Base-by-base conservation (phyloP, 1,140 invertebrate genomes). In the Penaeus japonicus region DNA sequence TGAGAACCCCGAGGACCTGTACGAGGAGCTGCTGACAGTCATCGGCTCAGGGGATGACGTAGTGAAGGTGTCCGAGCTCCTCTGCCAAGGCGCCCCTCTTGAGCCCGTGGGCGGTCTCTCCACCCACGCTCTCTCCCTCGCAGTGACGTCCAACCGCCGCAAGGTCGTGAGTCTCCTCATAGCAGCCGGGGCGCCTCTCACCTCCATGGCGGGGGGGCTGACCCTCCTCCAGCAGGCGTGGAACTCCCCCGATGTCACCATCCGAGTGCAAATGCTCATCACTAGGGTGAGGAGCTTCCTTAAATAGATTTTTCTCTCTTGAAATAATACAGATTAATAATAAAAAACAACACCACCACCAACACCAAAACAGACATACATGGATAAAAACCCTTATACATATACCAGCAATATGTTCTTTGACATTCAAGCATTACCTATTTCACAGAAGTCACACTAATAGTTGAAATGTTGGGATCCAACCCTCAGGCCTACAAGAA, bases 111-210 rank as follows among this genome's bases (percentile, higher is more conserved):
- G 79, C 20, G 54, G 81, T 59, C 47, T 65, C 35, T 65, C 30
- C 35, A 35, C 75, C 4, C 53, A 65, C 15, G 85, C 85, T 17
- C 35, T 81, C 7, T 32, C 70, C 57, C 59, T 87, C 32, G 85
- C 85, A 35, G 32, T 70, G 24, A 87, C 55, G 24, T 62, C 73
- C 27, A 87, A 87, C 59, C 54, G 85, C 4, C 55, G 73, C 18
- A 79, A 59, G 39, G 70, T 87, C 1, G 35, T 87, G 22, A 80
- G 55, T 3, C 77, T 81, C 1, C 59, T 87, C 17, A 24, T 73
- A 32, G 85, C 85, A 12, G 77, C 57, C 4, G 85, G 85, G n/a
- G 85, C 85, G 7, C 85, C 78, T 12, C 55, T 81, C 18, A 87
- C 78, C 20, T 80, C 85, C 18, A 59, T 55, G 24, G 30, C 47